Evolutionary conservation across 2,888 invertebrate genomes (phyloP).

Genomic region (Enchytraeus crypticus): DNA sequence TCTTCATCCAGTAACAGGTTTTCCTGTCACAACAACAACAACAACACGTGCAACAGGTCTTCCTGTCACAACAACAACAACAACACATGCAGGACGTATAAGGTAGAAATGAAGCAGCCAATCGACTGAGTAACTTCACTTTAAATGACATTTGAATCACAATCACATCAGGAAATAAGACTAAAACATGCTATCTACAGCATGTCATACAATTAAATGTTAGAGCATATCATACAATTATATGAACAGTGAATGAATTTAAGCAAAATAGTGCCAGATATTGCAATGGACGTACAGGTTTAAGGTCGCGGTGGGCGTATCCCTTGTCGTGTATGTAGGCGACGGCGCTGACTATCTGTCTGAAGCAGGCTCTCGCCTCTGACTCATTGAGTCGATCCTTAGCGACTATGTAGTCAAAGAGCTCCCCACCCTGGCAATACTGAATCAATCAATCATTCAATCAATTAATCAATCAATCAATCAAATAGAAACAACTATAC

Average conservation of each 20-base stretch:
- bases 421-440: slow-evolving; percentile 72
- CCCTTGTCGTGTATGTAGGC: slow-evolving; percentile 67
- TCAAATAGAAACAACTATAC: background rate
- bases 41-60: background rate
- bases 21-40: slow-evolving; percentile 54
- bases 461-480: too few relatives aligned
- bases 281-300: slow-evolving; percentile 71
- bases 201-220: too few relatives aligned
- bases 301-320: slow-evolving; percentile 70
- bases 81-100: too few relatives aligned
- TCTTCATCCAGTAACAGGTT: slow-evolving; percentile 67
- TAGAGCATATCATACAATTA: too few relatives aligned
- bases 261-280: too few relatives aligned
- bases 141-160: too few relatives aligned
- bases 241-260: too few relatives aligned
- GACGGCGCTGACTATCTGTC: slow-evolving; percentile 69
- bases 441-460: slow-evolving; percentile 25
- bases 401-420: slow-evolving; percentile 75
- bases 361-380: slow-evolving; percentile 65
- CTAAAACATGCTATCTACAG: too few relatives aligned
- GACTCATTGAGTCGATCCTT: slow-evolving; percentile 63
- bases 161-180: too few relatives aligned
- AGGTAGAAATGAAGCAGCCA: too few relatives aligned
- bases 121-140: too few relatives aligned
- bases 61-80: too few relatives aligned